Evolutionary conservation across 2,888 invertebrate genomes (phyloP).

Genomic region (Drymonia ruficornis): DNA sequence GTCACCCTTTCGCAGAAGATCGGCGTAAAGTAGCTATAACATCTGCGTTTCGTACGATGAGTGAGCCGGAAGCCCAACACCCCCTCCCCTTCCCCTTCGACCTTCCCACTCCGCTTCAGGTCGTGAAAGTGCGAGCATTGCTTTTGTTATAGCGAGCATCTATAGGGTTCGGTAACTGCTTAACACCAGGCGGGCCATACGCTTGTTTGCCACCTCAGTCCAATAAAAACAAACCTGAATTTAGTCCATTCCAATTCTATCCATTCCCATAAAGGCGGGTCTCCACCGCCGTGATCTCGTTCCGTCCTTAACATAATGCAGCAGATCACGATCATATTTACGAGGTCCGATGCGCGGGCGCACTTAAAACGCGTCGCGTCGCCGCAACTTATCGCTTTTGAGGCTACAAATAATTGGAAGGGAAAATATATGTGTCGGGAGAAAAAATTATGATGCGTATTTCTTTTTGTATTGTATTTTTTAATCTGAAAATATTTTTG

Average conservation of each 20-base stretch:
- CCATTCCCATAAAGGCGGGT: constrained; percentile 33
- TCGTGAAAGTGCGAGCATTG: too few relatives aligned
- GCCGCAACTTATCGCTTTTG: constrained; percentile 43
- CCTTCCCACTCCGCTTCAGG: too few relatives aligned
- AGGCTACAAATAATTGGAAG: constrained; percentile 48
- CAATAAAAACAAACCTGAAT: too few relatives aligned
- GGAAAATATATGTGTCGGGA: constrained; percentile 21
- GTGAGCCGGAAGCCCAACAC: too few relatives aligned
- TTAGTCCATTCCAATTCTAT: constrained; percentile 30
- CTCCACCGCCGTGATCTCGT: constrained; percentile 45
- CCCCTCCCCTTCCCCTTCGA: too few relatives aligned
- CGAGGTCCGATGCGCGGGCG: constrained; percentile 48
- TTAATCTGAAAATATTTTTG: constrained; percentile 10
- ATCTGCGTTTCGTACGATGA: too few relatives aligned
- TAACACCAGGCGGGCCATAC: too few relatives aligned
- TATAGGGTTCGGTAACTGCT: too few relatives aligned
- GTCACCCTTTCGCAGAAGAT: too few relatives aligned
- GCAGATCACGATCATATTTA: constrained; percentile 73
- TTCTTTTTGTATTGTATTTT: constrained; percentile 21
- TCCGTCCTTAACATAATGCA: constrained; percentile 58
- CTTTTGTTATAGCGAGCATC: too few relatives aligned
- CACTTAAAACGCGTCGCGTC: constrained; percentile 30
- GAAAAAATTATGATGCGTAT: constrained; percentile 24
- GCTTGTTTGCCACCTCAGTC: too few relatives aligned
- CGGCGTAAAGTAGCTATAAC: too few relatives aligned